Evolutionary conservation across 2,797 vertebrate genomes (phyloP).

Genomic region (Amblyopsis hoosieri): DNA sequence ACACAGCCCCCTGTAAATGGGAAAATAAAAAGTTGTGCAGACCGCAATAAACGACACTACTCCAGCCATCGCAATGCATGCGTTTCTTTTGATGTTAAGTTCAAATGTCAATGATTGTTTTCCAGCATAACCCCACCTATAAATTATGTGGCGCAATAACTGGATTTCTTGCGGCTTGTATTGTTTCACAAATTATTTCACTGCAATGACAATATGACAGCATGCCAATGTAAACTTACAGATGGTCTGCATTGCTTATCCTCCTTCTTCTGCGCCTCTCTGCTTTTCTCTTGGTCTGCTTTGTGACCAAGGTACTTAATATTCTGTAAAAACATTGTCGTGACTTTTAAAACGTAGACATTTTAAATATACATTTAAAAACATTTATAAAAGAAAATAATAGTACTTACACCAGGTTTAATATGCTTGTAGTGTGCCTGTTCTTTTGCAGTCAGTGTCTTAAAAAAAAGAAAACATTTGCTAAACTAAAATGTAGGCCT

Average conservation of each 20-base stretch:
- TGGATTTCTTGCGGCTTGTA: background rate
- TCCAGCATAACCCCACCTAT: too few species aligned
- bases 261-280: background rate
- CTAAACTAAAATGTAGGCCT: background rate
- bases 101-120: too few species aligned
- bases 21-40: too few species aligned
- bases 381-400: background rate
- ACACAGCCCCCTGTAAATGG: too few species aligned
- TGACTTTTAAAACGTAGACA: background rate
- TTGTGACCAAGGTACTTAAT: background rate
- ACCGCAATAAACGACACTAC: too few species aligned
- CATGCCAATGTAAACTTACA: slow-evolving; percentile 46
- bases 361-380: background rate
- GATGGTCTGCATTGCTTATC: slow-evolving; percentile 18
- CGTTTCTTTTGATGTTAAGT: too few species aligned
- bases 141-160: too few species aligned
- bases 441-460: slow-evolving; percentile 35
- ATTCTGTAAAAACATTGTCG: slow-evolving; percentile 40
- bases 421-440: background rate
- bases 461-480: background rate
- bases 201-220: background rate
- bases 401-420: slow-evolving; percentile 41
- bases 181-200: background rate
- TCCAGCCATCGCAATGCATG: too few species aligned
- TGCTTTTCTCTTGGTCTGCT: accelerated